These are phyloP conservation scores for Rambutsinella grinnellia DNA, from an alignment of 2,888 invertebrate species.

Conservation along the genomic window DNA sequence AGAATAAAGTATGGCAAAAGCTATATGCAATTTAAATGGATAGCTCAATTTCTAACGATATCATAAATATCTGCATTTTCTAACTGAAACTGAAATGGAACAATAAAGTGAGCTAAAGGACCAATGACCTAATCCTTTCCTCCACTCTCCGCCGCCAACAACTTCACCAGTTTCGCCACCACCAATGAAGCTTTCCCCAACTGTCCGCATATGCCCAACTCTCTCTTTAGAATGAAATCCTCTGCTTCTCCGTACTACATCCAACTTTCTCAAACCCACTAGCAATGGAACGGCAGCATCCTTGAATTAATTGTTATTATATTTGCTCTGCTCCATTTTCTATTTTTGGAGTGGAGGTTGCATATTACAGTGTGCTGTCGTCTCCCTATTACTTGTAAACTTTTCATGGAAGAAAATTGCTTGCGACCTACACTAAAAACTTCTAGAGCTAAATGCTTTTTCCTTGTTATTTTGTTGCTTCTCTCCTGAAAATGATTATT, in stretches of 20 bases:
- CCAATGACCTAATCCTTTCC: constrained; percentile 35
- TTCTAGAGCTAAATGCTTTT: background rate
- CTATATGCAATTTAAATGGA: constrained; percentile 23
- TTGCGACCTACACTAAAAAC: background rate
- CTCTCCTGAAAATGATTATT: background rate
- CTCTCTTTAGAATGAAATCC: no score
- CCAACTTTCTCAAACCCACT: background rate
- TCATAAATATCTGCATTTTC: constrained; percentile 14
- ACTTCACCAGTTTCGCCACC: background rate
- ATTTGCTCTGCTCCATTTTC: constrained; percentile 12
- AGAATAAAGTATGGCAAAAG: background rate
- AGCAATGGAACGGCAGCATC: background rate
- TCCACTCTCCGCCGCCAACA: background rate
- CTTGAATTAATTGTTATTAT: constrained; percentile 46
- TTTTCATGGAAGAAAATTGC: background rate
- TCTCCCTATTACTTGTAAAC: no score
- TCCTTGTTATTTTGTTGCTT: background rate
- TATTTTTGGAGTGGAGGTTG: no score
- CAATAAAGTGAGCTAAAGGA: constrained; percentile 2
- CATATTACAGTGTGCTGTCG: no score
- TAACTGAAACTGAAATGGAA: background rate
- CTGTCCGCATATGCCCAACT: background rate
- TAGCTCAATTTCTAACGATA: constrained; percentile 15
- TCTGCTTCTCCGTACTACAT: constrained; percentile 7
- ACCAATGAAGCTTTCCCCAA: background rate